Conservation (phyloP, 2,113 vertebrate species). For the Passer domesticus region DNA sequence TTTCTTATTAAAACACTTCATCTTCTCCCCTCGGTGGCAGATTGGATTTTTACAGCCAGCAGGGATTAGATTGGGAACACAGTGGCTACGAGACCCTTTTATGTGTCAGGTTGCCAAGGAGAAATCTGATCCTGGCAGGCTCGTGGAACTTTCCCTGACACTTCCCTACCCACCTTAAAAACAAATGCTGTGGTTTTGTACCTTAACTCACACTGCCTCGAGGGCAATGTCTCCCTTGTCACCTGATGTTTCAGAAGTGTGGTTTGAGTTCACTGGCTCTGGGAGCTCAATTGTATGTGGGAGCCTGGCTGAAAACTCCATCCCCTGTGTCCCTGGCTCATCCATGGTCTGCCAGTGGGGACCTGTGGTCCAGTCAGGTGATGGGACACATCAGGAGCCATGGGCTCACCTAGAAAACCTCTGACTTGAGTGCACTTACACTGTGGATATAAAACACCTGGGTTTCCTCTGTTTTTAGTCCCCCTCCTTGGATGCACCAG, state of each 20-base stretch:
- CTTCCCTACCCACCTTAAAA: not conserved
- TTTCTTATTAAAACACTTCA: constrained; percentile 52
- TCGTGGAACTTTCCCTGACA: not conserved
- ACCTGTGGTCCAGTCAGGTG: not conserved
- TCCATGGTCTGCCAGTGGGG: not conserved
- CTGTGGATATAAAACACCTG: not conserved
- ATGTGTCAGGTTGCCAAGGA: not conserved
- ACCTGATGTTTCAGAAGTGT: not conserved
- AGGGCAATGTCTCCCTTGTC: not conserved
- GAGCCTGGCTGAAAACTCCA: not conserved
- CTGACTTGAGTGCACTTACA: not conserved
- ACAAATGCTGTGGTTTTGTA: not conserved
- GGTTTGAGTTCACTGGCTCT: not conserved
- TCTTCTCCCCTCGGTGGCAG: constrained; percentile 42
- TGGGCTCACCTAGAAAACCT: not conserved
- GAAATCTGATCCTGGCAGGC: not conserved
- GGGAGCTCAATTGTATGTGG: rapidly evolving
- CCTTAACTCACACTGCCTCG: not conserved
- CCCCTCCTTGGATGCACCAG: not conserved
- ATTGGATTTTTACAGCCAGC: not conserved
- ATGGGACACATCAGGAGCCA: not conserved
- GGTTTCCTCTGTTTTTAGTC: not conserved
- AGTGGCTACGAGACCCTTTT: not conserved
- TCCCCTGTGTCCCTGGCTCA: not conserved
- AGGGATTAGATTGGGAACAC: not conserved